Evolutionary conservation across 2,888 invertebrate species (phyloP), one percentile per base, ranked within the genome.

Genomic region (Kuschelorhynchus macadamiae): DNA sequence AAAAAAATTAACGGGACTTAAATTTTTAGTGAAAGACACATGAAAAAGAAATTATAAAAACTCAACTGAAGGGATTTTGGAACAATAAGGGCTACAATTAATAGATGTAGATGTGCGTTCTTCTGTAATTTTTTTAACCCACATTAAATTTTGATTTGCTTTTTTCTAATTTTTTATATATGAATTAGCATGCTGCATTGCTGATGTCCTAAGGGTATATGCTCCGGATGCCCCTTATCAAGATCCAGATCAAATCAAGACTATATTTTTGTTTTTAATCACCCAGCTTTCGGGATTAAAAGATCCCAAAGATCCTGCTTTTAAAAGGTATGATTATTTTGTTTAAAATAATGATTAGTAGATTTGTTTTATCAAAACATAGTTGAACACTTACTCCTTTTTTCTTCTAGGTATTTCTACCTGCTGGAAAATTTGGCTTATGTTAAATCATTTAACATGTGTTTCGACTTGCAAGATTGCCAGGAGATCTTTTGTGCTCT

Each of bases 381-480:
- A 17, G 17, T n/a, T 21, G 20, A 47, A 32, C 14, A 8, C 41
- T 14, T 41, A 14, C 49, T 14, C 50, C 11, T 57, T 11, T n/a
- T n/a, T n/a, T n/a, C n/a, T 66, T 66, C 3, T 46, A 89, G 97
- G 74, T 98, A 98, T 85, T 98, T 98, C 85, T 98, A 98, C 84
- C 87, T 98, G 52, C 86, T 98, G 63, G 98, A 98, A 86, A 98
- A 98, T 85, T 86, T 98, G 77, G 97, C 97, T 0, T 97, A 96
- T 83, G 97, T 98, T 33, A 98, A 98, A 84, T 96, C 97, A 0
- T 98, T 98, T 85, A 98, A 98, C 84, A 98, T 98, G 92, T 98
- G 97, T 83, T 96, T 98, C 81, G 98, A 98, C 83, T 85, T 98
- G 65, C 98, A 98, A 82, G 97, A 98, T 85, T 96, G 95, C 78